A percentile compares a stretch with the other conserved stretches of the same genome.
These are phyloP conservation scores for Chalcosyrphus nemorum DNA, from an alignment of 2,888 invertebrate genomes.

Conservation along the genomic window DNA sequence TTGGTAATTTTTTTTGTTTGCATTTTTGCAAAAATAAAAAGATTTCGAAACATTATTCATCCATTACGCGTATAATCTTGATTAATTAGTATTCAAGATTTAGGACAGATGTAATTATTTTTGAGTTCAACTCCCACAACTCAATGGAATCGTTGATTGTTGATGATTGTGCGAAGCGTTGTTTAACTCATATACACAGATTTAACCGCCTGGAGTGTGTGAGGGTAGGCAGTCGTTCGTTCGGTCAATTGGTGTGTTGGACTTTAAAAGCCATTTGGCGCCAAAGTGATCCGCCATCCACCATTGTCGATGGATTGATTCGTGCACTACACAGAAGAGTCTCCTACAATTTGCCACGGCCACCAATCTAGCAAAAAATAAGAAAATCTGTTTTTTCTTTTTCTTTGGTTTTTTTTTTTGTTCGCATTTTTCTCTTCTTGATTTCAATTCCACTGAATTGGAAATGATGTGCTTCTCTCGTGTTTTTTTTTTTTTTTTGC, in stretches of 20 bases:
- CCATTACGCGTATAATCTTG: constrained; percentile 51
- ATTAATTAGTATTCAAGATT: constrained; percentile 61
- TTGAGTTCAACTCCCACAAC: constrained; percentile 52
- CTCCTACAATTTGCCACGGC: not conserved
- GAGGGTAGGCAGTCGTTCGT: no score
- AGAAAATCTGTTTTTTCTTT: not conserved
- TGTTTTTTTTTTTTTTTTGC: not conserved
- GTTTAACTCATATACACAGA: not conserved
- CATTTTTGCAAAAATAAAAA: not conserved
- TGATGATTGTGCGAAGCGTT: not conserved
- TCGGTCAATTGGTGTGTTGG: constrained; percentile 12
- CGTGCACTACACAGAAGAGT: constrained; percentile 8
- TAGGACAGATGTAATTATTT: constrained; percentile 59
- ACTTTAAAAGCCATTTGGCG: constrained; percentile 29
- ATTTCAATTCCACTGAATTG: constrained; percentile 26
- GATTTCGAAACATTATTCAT: constrained; percentile 35
- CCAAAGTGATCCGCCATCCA: constrained; percentile 34
- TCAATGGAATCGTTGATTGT: constrained; percentile 39
- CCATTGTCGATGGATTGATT: constrained; percentile 3
- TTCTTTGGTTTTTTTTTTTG: not conserved
- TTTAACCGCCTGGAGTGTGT: not conserved
- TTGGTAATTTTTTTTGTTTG: not conserved
- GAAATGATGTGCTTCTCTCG: constrained; percentile 11
- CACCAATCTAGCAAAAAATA: not conserved
- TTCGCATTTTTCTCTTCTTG: no score